phyloP scores from a whole-genome alignment of 2,888 invertebrate genomes.

The Thereva unica region DNA sequence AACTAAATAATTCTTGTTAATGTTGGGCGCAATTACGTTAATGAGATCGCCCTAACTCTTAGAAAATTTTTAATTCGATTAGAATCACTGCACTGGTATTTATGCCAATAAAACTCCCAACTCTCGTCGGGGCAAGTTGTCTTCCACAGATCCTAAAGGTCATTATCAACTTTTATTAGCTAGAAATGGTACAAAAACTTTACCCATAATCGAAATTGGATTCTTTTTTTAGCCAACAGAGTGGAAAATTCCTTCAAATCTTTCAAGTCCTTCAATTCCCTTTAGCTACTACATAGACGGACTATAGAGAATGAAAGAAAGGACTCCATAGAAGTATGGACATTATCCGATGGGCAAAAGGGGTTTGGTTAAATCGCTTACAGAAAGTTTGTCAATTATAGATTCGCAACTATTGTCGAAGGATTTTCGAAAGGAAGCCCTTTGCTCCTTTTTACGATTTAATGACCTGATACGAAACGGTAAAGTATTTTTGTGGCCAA shows the following conservation, averaged over 20 bases:
- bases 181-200: slow-evolving; percentile 35
- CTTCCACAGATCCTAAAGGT: slow-evolving; percentile 26
- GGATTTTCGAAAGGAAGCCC: neutral
- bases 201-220: slow-evolving; percentile 40
- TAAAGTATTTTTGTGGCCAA: neutral
- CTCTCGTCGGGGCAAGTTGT: slow-evolving; percentile 8
- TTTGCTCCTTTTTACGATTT: neutral
- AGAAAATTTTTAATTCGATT: too few relatives aligned
- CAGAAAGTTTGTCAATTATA: slow-evolving; percentile 30
- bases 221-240: slow-evolving; percentile 37
- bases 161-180: slow-evolving; percentile 38
- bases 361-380: slow-evolving; percentile 22
- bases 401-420: slow-evolving; percentile 8
- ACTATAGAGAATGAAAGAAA: neutral
- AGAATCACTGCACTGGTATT: too few relatives aligned
- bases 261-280: slow-evolving; percentile 5
- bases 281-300: neutral
- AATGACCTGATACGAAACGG: neutral
- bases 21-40: too few relatives aligned
- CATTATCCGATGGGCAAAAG: neutral
- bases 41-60: too few relatives aligned
- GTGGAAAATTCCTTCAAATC: slow-evolving; percentile 28
- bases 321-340: neutral
- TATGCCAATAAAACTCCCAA: too few relatives aligned
- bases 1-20: too few relatives aligned